Evolutionary conservation across 2,113 vertebrate genomes (phyloP), one percentile per base, ranked within the genome.

Genomic region (Ptyas mucosa): DNA sequence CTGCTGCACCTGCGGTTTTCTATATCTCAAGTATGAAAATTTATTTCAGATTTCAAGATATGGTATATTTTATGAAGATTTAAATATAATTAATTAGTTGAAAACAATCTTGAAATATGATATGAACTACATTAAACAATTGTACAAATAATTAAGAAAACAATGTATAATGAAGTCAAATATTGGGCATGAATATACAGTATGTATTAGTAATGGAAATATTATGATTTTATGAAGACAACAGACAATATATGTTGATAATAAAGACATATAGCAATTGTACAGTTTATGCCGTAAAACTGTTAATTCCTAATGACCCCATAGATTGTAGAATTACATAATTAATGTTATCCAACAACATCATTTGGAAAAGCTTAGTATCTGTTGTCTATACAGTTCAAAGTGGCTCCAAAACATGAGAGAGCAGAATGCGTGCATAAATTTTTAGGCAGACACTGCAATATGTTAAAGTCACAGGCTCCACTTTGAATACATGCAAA

Each of bases 1-100:
- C 94, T 95, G 96, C 95, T 97, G 92, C 94, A 93, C 39, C 94
- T 93, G 92, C 75, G 91, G 89, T 95, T 96, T 96, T 95, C 95
- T 94, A 95, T 89, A 95, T 97, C 94, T 93, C 92, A 95, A 86
- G 93, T 94, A 90, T 95, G 93, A 94, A 95, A 94, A 94, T 94
- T 90, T 51, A 0, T 90, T 96, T 92, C 93, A 93, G 94, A 95
- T 96, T 95, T 96, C 94, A 97, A 93, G 81, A 93, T 34, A 54
- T 89, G 95, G 91, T 81, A 95, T 94, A 95, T 93, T 95, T 96
- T 96, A 94, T 94, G 87, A 94, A 94, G 96, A 96, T 91, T 75
- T 90, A 81, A 49, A 34, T 55, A 26, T 92, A 93, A 91, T 93
- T 96, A 96, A 95, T 95, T 96, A 96, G 94, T 95, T 92, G 95